Base-by-base conservation (phyloP, 2,888 invertebrate species). In the Amaurobius ferox region DNA sequence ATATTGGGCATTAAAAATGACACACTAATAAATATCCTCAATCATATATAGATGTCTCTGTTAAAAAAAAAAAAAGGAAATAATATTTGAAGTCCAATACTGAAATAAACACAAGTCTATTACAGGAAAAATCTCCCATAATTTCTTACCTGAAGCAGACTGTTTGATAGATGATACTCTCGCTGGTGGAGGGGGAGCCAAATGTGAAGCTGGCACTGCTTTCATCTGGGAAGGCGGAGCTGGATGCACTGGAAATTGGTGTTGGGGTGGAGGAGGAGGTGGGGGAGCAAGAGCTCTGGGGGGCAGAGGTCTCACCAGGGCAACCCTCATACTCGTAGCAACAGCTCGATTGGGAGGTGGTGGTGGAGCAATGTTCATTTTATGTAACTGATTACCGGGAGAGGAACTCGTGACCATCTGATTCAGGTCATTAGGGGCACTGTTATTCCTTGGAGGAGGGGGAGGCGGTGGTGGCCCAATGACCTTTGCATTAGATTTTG, bases 231-330 rank as follows among this genome's bases (percentile, higher is more conserved):
- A 79, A 35, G 83, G 83, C n/a, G 83, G 85, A 61, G 85, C 78
- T 32, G 76, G 79, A 80, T 80, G 79, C 26, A 62, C 71, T 55
- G 32, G 32, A 44, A 68, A 55, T 35, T 79, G 79, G 35, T 81
- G 87, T 44, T 77, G 87, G 11, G 81, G 87, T 55, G 85, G 85
- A 26, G 87, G 87, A n/a, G 87, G 87, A n/a, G 87, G 81, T n/a
- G 78, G 79, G 1, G 86, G 79, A 55, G 86, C 71, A 35, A 71
- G 74, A 6, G 79, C 79, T 6, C 76, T 30, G 30, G 79, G 79
- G 23, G 86, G 79, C 7, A 79, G 74, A 0, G 86, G 86, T n/a
- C 86, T 67, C 11, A 76, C 66, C 0, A 77, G 73, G 7, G 68
- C 73, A 32, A 35, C 28, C n/a, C 78, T 77, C 61, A 39, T 80